A percentile compares a stretch with the other conserved stretches of the same genome.
phyloP scores from a whole-genome alignment of 2,797 vertebrate species.

The Hoplostethus mediterraneus region DNA sequence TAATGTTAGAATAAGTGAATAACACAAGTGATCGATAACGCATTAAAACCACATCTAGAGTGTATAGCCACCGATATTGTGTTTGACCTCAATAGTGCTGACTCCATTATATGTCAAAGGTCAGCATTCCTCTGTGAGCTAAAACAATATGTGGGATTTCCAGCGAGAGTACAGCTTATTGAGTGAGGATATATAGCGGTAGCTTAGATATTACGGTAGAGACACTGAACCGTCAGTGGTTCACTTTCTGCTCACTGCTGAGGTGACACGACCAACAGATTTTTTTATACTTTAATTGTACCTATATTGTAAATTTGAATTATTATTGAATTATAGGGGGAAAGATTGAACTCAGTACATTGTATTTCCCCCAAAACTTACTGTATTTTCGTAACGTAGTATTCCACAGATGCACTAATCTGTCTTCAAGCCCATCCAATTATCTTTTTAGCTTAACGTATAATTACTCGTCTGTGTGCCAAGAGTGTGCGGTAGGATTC shows the following conservation, averaged over 20 bases:
- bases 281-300: background rate
- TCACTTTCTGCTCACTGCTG: conserved; percentile 29
- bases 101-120: conserved; percentile 43
- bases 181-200: conserved; percentile 34
- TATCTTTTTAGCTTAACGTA: conserved; percentile 78
- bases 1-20: conserved; percentile 8
- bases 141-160: conserved; percentile 67
- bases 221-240: conserved; percentile 3
- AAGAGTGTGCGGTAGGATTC: conserved; percentile 74
- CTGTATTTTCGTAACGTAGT: conserved; percentile 38
- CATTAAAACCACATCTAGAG: conserved; percentile 27
- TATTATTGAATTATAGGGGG: background rate
- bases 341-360: conserved; percentile 36
- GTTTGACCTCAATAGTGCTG: conserved; percentile 47
- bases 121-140: conserved; percentile 56
- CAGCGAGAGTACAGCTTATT: conserved; percentile 57
- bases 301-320: no score
- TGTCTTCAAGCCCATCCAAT: conserved; percentile 71
- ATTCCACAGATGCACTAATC: conserved; percentile 59
- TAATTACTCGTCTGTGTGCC: conserved; percentile 77
- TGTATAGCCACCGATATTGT: conserved; percentile 36
- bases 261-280: conserved; percentile 22
- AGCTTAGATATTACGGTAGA: conserved; percentile 39
- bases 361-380: conserved; percentile 35
- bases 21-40: conserved; percentile 32